Base-by-base conservation (phyloP, 1,140 invertebrate genomes). In the Pseudachorutes palmiensis region DNA sequence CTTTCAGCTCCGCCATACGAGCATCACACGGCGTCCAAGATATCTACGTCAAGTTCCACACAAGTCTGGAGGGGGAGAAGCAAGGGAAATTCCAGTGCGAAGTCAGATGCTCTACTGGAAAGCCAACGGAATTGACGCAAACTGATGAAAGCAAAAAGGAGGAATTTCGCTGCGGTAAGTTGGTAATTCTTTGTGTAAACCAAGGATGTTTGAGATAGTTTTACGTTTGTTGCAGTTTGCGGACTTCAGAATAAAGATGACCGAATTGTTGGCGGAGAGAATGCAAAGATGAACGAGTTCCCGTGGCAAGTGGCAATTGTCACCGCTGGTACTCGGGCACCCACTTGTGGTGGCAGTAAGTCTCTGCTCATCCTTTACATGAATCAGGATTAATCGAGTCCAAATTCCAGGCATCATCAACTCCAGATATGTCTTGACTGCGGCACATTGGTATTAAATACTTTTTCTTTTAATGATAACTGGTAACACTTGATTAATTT, bases 261-360 rank as follows among this genome's bases (percentile, higher is more conserved):
- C n/a, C 33, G 70, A 51, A 72, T 72, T 26, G 70, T 72, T 1
- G 70, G 70, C 2, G 70, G 70, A 31, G 31, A 64, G n/a, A 55
- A 65, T 32, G 65, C 67, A 16, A 60, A 51, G 14, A 29, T 60
- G 2, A 31, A 36, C 19, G 67, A 71, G 24, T 71, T 66, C 24
- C 70, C 70, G 0, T 71, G 67, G 67, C 66, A 71, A 30, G 9
- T 67, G 1, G 70, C 57, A 1, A 48, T 71, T 22, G 70, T 72
- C 12, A 60, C 28, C n/a, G 5, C 64, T 9, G 49, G 58, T 3
- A 72, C 67, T 0, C 49, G 70, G 2, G 14, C 22, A 14, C 70
- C 70, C 1, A 36, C 26, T 1, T 72, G 70, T 51, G 70, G 70
- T 9, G 70, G 64, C 12, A 55, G 51, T 55, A 5, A 24, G 51